Evolutionary conservation across 1,140 invertebrate species (phyloP), one percentile per base, ranked within the genome.

Genomic region (Hypothenemus hampei): DNA sequence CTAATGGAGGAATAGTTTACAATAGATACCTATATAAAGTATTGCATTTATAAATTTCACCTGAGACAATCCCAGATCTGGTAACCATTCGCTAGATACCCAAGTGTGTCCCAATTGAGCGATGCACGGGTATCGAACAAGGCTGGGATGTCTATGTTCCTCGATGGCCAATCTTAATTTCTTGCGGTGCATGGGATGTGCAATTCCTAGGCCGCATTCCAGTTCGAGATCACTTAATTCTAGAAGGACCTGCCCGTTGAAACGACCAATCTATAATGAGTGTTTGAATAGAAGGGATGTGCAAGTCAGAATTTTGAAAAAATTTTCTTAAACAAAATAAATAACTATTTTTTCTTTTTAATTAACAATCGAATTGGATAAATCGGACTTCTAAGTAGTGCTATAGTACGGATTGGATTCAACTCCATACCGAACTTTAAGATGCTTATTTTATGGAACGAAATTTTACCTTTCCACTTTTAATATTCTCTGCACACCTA

Each of bases 91-190:
- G 7, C 86, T 86, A 16, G 89, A 87, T 4, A 95, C 89, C 91
- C 91, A 96, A 3, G 87, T 89, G 70, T 93, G 91, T 23, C 86
- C 86, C 36, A 95, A 76, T 62, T 89, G 84, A 20, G 84, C 84
- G 57, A 93, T 91, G 65, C 84, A 85, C 0, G 91, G 89, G 75
- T 91, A 93, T 59, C 89, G 78, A 43, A 93, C 88, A 57, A 87
- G 76, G 65, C 86, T 82, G 0, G 91, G 91, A 57, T 92, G 81
- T 40, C 92, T 71, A 54, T 93, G 86, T 70, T 95, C 91, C 67
- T 97, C 93, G 59, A 97, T 94, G 16, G 93, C 92, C 55, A 97
- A 77, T n/a, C 92, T 78, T 23, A 97, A 73, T 68, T 96, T 97
- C 73, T 93, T 91, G 56, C 90, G 78, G 70, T 97, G 93, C 77